Conservation (phyloP, 1,140 invertebrate genomes). For the Asobara japonica region DNA sequence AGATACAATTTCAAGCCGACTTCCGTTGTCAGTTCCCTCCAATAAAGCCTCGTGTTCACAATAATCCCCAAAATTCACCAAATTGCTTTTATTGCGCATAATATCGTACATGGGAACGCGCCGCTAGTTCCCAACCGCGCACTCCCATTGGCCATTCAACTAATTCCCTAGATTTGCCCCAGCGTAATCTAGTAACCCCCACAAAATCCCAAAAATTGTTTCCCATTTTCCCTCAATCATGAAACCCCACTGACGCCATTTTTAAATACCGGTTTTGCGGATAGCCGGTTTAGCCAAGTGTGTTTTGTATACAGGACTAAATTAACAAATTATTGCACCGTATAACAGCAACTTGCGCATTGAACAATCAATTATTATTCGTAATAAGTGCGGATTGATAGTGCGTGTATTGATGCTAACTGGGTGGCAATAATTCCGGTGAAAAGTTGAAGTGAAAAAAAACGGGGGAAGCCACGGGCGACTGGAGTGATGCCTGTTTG, state of each 20-base stretch:
- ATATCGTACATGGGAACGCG: background rate
- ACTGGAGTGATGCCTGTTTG: background rate
- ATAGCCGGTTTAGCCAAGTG: background rate
- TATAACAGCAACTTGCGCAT: background rate
- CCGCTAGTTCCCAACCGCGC: background rate
- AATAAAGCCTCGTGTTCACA: background rate
- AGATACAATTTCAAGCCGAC: background rate
- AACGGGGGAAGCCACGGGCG: background rate
- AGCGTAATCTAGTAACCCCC: background rate
- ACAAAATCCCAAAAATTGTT: background rate
- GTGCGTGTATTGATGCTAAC: background rate
- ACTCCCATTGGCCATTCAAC: background rate
- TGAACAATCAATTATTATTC: background rate
- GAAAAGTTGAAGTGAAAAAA: background rate
- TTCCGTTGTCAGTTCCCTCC: conserved; percentile 10
- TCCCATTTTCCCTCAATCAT: background rate
- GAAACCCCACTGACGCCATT: conserved; percentile 3
- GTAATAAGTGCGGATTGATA: background rate
- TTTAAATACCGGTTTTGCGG: background rate
- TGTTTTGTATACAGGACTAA: background rate
- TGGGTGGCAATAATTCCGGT: background rate
- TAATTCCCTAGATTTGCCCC: background rate
- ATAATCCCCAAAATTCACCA: background rate
- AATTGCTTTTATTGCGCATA: background rate
- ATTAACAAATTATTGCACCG: background rate